Base-by-base conservation (phyloP, 2,113 vertebrate species). In the Atrichornis clamosus region DNA sequence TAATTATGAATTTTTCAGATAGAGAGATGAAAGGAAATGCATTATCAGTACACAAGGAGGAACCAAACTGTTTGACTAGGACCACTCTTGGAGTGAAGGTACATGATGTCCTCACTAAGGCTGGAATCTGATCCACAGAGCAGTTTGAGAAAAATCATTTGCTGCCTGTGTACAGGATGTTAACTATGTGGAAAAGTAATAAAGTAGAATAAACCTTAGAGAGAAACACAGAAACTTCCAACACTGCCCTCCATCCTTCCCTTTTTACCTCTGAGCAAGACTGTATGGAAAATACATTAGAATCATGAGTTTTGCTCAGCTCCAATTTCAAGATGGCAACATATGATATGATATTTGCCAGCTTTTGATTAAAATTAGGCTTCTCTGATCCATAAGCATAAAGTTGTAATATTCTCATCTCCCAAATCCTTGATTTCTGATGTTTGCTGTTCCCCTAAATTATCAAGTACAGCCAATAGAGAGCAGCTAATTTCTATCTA, bases 1-100 rank as follows among this genome's bases (percentile, higher is more conserved):
- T 86, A 89, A 96, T 90, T 77, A 92, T 75, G 79, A 74, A 88
- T 96, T 95, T 93, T 95, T 93, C 84, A 86, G 82, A 69, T 37
- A 70, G 63, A 84, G 88, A 91, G 93, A 96, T 96, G 91, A 97
- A 96, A 96, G 88, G 85, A 91, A 95, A 90, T 75, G 14, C 27
- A 52, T 60, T 76, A 64, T 58, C 68, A 23, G 91, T 18, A 33
- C 50, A 41, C 3, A 50, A 63, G 53, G 68, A 62, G 76, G 76
- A 93, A 65, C 44, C 23, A 52, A 74, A 47, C 63, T 68, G 75
- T 91, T 94, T 92, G 84, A 74, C 67, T 41, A 11, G 44, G 47
- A 78, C n/a, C 72, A 55, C 76, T 90, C 75, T 46, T 49, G 72
- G 83, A 68, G 44, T 39, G 70, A 84, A 70, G 47, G 69, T 65